Base-by-base conservation (phyloP, 2,797 vertebrate species). In the Melanotaenia parkinsoni region DNA sequence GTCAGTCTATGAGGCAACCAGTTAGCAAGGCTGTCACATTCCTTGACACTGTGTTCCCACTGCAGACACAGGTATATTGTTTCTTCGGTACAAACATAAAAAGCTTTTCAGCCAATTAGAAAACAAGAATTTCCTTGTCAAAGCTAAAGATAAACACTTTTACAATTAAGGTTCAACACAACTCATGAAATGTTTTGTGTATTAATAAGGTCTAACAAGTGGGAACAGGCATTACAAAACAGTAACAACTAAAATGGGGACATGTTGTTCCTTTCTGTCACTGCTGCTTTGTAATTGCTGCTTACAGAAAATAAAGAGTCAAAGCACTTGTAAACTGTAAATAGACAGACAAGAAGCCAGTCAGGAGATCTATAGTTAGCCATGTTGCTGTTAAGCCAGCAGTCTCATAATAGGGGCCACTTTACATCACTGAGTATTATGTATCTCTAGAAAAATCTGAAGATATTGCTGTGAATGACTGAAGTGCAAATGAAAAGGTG, bases 301-400 rank as follows among this genome's bases (percentile, higher is more conserved):
- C 14, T 58, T 20, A 50, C 12, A 20, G 56, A 53, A 24, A 60
- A 58, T 22, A 24, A 56, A 77, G 33, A 47, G 62, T 64, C 58
- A 35, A 33, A 33, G 10, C 56, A 9, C 24, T n/a, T 47, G 22
- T 26, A 65, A 73, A 63, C 66, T 74, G 69, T 64, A 75, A 79
- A 81, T 32, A 13, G 53, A 65, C 57, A 13, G 53, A 65, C 57
- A 53, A 43, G 28, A 47, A 63, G 58, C 9, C 60, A 22, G n/a
- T 5, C 57, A 20, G 32, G 18, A 5, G 0, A 14, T 30, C 33
- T 37, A 24, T 20, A 37, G 45, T 70, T 59, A 53, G 33, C 24
- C 60, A 5, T 32, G 47, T 18, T 26, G 57, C 64, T 37, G n/a
- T 24, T 11, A 67, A 69, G 58, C 43, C 56, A 58, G 6, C 43